Conservation (phyloP, 2,888 invertebrate genomes). For the Oscheius sp. region DNA sequence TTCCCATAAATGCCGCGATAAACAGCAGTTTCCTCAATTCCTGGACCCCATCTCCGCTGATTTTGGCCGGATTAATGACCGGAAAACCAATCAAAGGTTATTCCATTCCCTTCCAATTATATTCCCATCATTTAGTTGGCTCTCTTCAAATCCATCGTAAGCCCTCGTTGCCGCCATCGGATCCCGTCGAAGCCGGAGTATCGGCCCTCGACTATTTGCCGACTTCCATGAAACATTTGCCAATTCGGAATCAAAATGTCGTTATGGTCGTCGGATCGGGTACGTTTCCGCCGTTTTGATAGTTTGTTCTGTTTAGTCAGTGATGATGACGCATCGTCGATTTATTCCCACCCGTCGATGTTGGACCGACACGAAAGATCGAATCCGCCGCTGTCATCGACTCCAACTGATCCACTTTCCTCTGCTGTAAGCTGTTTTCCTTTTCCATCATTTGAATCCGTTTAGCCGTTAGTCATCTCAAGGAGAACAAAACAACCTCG, state of each 20-base stretch:
- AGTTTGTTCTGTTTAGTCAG: slow-evolving; percentile 13
- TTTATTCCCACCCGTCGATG: slow-evolving; percentile 72
- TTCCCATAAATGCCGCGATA: slow-evolving; percentile 70
- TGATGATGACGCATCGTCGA: slow-evolving; percentile 66
- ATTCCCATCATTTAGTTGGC: slow-evolving; percentile 37
- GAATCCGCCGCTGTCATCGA: slow-evolving; percentile 30
- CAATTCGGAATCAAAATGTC: slow-evolving; percentile 18
- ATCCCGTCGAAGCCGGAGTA: slow-evolving; percentile 50
- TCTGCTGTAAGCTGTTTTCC: background rate
- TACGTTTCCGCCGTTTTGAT: background rate
- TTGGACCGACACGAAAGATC: slow-evolving; percentile 30
- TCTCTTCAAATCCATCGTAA: slow-evolving; percentile 41
- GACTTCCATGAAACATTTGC: slow-evolving; percentile 20
- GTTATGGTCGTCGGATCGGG: slow-evolving; percentile 20
- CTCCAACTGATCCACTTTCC: slow-evolving; percentile 16
- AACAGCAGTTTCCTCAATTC: slow-evolving; percentile 75
- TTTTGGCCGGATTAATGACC: slow-evolving; percentile 73
- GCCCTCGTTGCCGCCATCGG: slow-evolving; percentile 25
- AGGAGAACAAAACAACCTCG: slow-evolving; percentile 42
- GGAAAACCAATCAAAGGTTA: slow-evolving; percentile 60
- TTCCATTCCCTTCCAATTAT: no score
- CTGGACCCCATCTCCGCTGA: slow-evolving; percentile 75
- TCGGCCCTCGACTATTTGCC: slow-evolving; percentile 55
- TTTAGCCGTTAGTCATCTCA: slow-evolving; percentile 44
- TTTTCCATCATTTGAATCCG: background rate